Evolutionary conservation across 2,113 vertebrate species (phyloP).

Genomic region (Connochaetes taurinus): DNA sequence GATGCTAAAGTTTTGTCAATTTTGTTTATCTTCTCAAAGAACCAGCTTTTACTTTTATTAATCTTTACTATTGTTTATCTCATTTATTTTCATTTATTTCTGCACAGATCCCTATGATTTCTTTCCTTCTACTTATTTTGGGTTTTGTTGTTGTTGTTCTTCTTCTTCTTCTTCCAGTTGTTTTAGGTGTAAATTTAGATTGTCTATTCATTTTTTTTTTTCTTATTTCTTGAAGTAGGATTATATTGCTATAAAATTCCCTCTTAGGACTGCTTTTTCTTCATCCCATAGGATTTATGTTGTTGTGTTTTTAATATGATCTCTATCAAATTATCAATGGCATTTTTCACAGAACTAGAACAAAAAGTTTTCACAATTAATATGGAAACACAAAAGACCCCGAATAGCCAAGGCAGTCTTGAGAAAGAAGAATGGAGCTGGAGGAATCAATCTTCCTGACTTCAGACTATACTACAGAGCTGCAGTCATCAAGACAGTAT

Average conservation of each 20-base stretch:
- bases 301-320: background rate
- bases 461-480: background rate
- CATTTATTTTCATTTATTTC: background rate
- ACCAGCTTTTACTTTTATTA: background rate
- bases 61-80: background rate
- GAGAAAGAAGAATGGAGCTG: background rate
- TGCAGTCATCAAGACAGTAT: background rate
- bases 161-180: background rate
- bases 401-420: background rate
- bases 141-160: background rate
- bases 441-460: background rate
- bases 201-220: background rate
- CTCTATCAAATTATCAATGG: background rate
- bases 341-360: background rate
- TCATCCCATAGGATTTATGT: background rate
- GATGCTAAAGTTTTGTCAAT: background rate
- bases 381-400: background rate
- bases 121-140: background rate
- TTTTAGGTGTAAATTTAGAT: background rate
- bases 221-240: background rate
- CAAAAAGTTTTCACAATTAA: background rate
- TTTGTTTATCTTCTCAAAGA: background rate
- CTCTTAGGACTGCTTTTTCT: background rate
- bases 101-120: background rate
- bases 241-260: background rate